Conservation (phyloP, 1,140 invertebrate species). For the Psix sp. region DNA sequence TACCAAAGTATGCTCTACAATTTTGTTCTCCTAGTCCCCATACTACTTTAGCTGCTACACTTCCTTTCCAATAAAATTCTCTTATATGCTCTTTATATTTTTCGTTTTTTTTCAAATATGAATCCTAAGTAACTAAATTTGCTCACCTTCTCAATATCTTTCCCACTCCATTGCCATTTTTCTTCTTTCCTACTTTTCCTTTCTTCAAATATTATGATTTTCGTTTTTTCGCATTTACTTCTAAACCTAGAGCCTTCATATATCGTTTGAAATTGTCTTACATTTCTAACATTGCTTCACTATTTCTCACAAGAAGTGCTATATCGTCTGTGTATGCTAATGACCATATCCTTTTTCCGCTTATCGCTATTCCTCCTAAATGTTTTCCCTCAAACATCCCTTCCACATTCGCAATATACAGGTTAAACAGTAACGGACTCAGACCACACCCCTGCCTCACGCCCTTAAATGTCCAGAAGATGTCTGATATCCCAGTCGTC, state of each 20-base stretch:
- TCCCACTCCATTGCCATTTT: background rate
- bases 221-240: slow-evolving; percentile 24
- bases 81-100: slow-evolving; percentile 14
- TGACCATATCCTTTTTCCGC: too few species aligned
- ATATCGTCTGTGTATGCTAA: too few species aligned
- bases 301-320: slow-evolving; percentile 9
- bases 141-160: slow-evolving; percentile 21
- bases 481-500: background rate
- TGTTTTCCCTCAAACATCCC: slow-evolving; percentile 7
- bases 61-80: slow-evolving; percentile 16
- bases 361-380: slow-evolving; percentile 14
- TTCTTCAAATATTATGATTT: slow-evolving; percentile 22
- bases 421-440: slow-evolving; percentile 25
- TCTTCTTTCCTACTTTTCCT: too few species aligned
- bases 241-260: slow-evolving; percentile 14
- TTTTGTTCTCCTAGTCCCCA: slow-evolving; percentile 30
- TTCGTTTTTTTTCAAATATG: slow-evolving; percentile 9
- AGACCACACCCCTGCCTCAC: too few species aligned
- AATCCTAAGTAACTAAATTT: slow-evolving; percentile 31
- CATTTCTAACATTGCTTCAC: slow-evolving; percentile 23
- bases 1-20: slow-evolving; percentile 25
- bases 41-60: background rate
- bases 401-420: slow-evolving; percentile 24
- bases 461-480: slow-evolving; percentile 28
- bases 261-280: slow-evolving; percentile 5